Evolutionary conservation across 2,888 invertebrate species (phyloP), one percentile per base, ranked within the genome.

Genomic region (Terebella lapidaria): DNA sequence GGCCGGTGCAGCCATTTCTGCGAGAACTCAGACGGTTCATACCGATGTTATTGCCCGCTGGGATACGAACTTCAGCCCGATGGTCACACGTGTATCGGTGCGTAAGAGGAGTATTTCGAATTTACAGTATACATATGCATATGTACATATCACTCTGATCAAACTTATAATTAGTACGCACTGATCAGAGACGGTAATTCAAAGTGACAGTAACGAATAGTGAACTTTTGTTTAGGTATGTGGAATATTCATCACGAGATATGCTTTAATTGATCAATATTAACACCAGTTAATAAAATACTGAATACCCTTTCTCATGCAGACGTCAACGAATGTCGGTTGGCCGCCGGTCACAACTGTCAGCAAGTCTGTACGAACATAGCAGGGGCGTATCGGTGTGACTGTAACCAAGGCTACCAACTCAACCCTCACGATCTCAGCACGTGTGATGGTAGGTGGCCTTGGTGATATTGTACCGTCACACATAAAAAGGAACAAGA

Each of bases 1-100:
- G 61, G 61, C n/a, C 61, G 63, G 24, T 66, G 66, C 42, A 66
- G 64, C 25, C 57, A 64, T 46, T 22, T 25, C 45, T 66, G 66
- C 53, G 53, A 56, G 29, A 64, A 64, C 53, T 30, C 46, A 10
- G 60, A 47, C 22, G 66, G 63, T 20, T 55, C 59, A 18, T 64
- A 58, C 51, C 15, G n/a, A 47, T 66, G 66, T 27, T 52, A 53
- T 22, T 66, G 66, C 52, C 57, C 57, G 15, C 29, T 25, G 20
- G 59, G 68, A 2, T 68, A 58, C 57, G 27, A 27, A 24, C 49
- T 65, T n/a, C 46, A 58, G 30, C 54, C 35, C 20, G 57, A 57
- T 56, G 52, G 29, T 1, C 29, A 28, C 29, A 55, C 55, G n/a
- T 63, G 63, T 24, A 35, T 24, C 5, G 63, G 63, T 63, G 35